A percentile compares a stretch with the other conserved stretches of the same genome.
phyloP scores from a whole-genome alignment of 2,113 vertebrate genomes.

The Poicephalus meyeri region DNA sequence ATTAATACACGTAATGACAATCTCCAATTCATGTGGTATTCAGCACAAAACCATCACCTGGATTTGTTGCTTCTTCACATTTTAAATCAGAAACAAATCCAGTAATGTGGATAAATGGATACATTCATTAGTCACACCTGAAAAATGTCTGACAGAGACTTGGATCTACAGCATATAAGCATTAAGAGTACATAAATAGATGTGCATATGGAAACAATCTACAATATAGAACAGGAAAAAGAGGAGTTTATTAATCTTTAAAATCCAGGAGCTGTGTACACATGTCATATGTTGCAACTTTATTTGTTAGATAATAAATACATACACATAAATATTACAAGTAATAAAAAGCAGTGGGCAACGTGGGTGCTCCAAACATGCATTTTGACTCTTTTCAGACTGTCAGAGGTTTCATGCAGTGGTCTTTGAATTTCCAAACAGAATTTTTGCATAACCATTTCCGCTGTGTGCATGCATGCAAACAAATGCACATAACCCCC shows the following conservation, averaged over 20 bases:
- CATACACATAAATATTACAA: neutral
- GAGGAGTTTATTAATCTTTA: neutral
- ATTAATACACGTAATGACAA: neutral
- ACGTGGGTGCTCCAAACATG: neutral
- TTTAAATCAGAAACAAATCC: neutral
- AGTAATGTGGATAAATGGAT: neutral
- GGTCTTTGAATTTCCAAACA: neutral
- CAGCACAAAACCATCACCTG: neutral
- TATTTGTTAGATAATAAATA: neutral
- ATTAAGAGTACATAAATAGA: neutral
- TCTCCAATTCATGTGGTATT: neutral
- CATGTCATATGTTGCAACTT: neutral
- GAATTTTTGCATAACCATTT: neutral
- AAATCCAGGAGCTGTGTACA: neutral
- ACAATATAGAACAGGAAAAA: neutral
- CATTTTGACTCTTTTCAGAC: neutral
- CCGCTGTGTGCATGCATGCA: neutral
- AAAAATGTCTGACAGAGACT: neutral
- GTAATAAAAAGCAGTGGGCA: neutral
- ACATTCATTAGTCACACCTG: neutral
- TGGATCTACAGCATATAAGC: neutral
- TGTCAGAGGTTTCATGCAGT: neutral
- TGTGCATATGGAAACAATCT: neutral
- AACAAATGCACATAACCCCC: rapidly evolving
- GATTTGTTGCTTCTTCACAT: neutral